These are phyloP conservation scores for Serinus canaria DNA, from an alignment of 2,113 vertebrate species.

Conservation along the genomic window DNA sequence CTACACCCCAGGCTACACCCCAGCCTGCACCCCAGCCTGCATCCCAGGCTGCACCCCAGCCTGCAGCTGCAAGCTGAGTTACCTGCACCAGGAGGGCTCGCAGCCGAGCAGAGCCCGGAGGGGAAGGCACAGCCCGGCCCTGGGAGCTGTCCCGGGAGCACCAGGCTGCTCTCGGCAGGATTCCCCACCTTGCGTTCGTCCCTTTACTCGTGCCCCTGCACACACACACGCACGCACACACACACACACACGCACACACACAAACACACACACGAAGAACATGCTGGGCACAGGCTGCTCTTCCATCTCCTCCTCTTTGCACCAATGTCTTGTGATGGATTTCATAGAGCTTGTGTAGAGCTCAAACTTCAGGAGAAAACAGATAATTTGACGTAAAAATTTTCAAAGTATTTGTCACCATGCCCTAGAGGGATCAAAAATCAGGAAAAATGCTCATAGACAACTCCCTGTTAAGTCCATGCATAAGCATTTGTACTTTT, in stretches of 20 bases:
- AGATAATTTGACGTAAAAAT: background rate
- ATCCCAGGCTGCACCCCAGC: fast-evolving
- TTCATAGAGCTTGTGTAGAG: background rate
- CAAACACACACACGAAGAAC: background rate
- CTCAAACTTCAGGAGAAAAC: background rate
- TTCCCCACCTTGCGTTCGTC: background rate
- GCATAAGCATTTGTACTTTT: background rate
- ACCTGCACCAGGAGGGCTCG: background rate
- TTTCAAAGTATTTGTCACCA: background rate
- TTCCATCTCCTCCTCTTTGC: background rate
- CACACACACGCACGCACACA: background rate
- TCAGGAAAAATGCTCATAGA: background rate
- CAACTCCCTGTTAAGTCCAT: background rate
- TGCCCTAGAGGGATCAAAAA: background rate
- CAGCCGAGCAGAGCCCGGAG: background rate
- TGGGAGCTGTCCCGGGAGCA: background rate
- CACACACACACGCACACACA: background rate
- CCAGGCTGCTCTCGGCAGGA: background rate
- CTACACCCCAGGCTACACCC: background rate
- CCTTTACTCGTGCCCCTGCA: background rate
- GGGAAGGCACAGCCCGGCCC: background rate
- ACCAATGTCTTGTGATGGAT: fast-evolving
- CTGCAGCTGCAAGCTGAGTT: background rate
- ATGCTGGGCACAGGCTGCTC: background rate
- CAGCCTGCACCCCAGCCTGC: background rate